These are phyloP conservation scores for Scelioninae gen. 1 DNA, from an alignment of 2,888 invertebrate genomes.

Conservation along the genomic window DNA sequence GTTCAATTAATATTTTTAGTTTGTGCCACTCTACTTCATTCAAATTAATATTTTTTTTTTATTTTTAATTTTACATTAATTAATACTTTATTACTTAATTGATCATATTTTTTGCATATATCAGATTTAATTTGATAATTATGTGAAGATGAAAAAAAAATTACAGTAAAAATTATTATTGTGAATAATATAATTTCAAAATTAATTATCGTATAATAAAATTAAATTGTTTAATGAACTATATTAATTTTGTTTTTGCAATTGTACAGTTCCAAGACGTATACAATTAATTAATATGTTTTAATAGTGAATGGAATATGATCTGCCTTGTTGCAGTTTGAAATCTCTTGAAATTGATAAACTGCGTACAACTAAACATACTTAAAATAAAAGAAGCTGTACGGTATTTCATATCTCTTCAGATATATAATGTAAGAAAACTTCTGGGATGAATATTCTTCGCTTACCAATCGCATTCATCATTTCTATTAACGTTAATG, in stretches of 20 bases:
- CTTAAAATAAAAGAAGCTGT: constrained; percentile 49
- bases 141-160: not conserved
- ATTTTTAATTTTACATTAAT: not conserved
- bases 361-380: constrained; percentile 58
- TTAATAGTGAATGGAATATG: constrained; percentile 39
- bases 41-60: not conserved
- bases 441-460: constrained; percentile 34
- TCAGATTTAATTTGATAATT: not conserved
- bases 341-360: constrained; percentile 61
- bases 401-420: constrained; percentile 52
- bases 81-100: not conserved
- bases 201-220: too few relatives aligned
- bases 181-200: too few relatives aligned
- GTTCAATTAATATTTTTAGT: constrained; percentile 2
- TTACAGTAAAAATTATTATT: too few relatives aligned
- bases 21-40: too few relatives aligned
- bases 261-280: not conserved
- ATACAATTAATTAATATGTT: constrained; percentile 40
- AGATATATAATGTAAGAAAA: constrained; percentile 43
- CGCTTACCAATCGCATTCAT: constrained; percentile 38
- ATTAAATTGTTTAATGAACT: too few relatives aligned
- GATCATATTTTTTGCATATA: not conserved
- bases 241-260: too few relatives aligned
- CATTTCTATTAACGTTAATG: constrained; percentile 32
- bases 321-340: constrained; percentile 50